Evolutionary conservation across 2,113 vertebrate species (phyloP), one percentile per base, ranked within the genome.

Genomic region (Amphilophus citrinellus): DNA sequence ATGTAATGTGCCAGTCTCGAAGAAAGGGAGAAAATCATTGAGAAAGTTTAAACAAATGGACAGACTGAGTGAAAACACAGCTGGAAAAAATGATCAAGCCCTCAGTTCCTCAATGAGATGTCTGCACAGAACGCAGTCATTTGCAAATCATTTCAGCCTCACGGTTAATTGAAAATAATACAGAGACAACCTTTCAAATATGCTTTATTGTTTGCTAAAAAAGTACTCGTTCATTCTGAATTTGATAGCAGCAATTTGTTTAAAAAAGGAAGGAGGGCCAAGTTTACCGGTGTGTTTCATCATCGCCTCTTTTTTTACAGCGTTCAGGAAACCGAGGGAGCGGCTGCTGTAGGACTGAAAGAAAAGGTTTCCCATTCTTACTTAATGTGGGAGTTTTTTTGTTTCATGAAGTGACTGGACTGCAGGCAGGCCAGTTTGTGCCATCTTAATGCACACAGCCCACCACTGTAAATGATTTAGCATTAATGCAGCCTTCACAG

Each of bases 1-100:
- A 18, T 76, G 5, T 53, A 32, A 53, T 20, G 44, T 53, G 47
- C 27, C 47, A 32, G 66, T 53, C 66, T 71, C 8, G 44, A 61
- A 10, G 11, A 24, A 50, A 58, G 24, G 30, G 5, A 39, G 27
- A 53, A 63, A 83, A 39, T 57, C 58, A 65, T 14, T 60, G 27
- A 53, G 24, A 75, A 39, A 61, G 62, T 68, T 44, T 37, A 13
- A 42, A 76, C 66, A 53, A 73, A 73, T 53, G 47, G 66, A 73
- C 66, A 73, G 66, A 73, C 66, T 73, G 47, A 56, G 68, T n/a
- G 56, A 73, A 73, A 73, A 35, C 47, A 42, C n/a, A 58, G 56
- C 24, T 79, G 84, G 42, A 65, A 81, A 66, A 58, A 35, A 15
- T 11, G 5, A 80, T 20, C 7, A 18, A 66, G 60, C 4, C 6